These are phyloP conservation scores for Netta rufina DNA, from an alignment of 2,797 vertebrate species.

Conservation along the genomic window DNA sequence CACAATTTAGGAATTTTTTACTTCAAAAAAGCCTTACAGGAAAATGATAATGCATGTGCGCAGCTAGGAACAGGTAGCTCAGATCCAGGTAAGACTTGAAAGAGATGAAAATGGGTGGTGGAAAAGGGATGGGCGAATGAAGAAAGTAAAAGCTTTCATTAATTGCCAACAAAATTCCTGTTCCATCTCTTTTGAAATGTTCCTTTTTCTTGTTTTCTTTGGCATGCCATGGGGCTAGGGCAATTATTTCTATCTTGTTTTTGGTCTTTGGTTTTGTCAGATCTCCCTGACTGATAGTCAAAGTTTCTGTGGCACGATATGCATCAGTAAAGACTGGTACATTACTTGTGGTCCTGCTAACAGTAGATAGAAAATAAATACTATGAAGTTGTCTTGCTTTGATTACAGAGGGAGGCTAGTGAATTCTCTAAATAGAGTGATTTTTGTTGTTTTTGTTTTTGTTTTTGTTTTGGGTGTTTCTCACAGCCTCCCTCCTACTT, in stretches of 20 bases:
- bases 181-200: background rate
- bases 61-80: conserved; percentile 86
- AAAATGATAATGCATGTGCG: conserved; percentile 93
- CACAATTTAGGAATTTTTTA: conserved; percentile 99
- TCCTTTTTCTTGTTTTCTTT: background rate
- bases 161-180: background rate
- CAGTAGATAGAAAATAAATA: background rate
- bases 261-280: background rate
- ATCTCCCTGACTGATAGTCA: too few relatives aligned
- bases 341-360: background rate
- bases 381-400: background rate
- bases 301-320: background rate
- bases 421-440: background rate
- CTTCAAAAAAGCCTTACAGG: conserved; percentile 98
- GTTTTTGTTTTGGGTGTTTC: background rate
- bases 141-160: background rate
- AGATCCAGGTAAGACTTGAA: conserved; percentile 84
- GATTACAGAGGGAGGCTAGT: background rate
- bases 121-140: background rate
- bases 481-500: background rate
- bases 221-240: background rate
- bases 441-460: too few relatives aligned
- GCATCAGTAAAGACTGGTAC: background rate
- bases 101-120: background rate
- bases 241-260: background rate